phyloP scores from a whole-genome alignment of 2,113 vertebrate genomes.

The Epinephelus cyanopodus region DNA sequence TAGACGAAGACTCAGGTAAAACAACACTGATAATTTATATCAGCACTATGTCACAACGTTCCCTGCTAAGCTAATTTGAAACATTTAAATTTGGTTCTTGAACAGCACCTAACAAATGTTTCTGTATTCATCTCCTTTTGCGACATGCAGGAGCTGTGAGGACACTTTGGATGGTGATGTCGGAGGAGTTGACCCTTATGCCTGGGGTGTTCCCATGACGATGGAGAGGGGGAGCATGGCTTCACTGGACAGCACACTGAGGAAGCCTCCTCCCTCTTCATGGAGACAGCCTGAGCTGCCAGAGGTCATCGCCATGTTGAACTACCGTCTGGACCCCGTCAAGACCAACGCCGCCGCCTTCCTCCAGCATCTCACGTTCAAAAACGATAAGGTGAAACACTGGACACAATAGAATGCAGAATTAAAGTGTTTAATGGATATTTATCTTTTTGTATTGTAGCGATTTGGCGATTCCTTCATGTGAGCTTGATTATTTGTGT shows the following conservation, averaged over 20 bases:
- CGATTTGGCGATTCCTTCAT: background rate
- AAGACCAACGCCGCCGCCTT: constrained; percentile 96
- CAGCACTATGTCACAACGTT: background rate
- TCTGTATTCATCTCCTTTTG: background rate
- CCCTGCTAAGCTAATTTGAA: background rate
- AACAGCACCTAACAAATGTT: background rate
- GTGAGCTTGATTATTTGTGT: constrained; percentile 10
- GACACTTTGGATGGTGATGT: constrained; percentile 94
- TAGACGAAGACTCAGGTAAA: constrained; percentile 90
- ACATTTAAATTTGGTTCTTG: background rate
- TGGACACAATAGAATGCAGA: background rate
- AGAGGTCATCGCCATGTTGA: constrained; percentile 97
- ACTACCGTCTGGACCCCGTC: constrained; percentile 93
- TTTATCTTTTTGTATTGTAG: background rate
- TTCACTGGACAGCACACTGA: constrained; percentile 93
- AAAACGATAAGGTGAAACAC: constrained; percentile 90
- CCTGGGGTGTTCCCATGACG: constrained; percentile 86
- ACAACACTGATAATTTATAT: background rate
- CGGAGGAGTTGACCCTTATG: constrained; percentile 87
- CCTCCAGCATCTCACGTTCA: constrained; percentile 96
- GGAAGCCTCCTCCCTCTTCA: constrained; percentile 85
- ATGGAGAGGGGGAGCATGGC: constrained; percentile 93
- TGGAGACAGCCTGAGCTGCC: constrained; percentile 97
- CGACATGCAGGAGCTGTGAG: constrained; percentile 90
- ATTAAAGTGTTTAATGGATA: background rate